These are phyloP conservation scores for Tetramorium alpestre DNA, from an alignment of 1,140 invertebrate genomes.

Conservation along the genomic window DNA sequence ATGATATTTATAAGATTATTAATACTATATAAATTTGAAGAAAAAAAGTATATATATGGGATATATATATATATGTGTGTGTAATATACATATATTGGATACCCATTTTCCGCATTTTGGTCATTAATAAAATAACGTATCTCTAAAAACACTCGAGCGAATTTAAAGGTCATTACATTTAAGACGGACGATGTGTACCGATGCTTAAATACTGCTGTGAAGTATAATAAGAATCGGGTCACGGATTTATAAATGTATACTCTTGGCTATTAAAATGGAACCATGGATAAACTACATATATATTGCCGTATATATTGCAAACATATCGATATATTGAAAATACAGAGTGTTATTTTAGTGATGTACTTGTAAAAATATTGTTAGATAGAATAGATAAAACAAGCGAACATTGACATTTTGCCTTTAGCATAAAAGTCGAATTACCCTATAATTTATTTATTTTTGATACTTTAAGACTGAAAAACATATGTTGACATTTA, in stretches of 20 bases:
- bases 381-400: slow-evolving; percentile 21
- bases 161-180: slow-evolving; percentile 30
- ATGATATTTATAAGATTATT: not conserved
- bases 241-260: slow-evolving; percentile 9
- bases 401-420: slow-evolving; percentile 11
- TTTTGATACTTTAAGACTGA: not conserved
- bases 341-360: slow-evolving; percentile 26
- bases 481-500: not conserved
- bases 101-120: slow-evolving; percentile 35
- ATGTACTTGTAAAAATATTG: not conserved
- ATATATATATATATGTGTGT: too few species aligned
- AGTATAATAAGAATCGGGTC: slow-evolving; percentile 34
- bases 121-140: slow-evolving; percentile 64
- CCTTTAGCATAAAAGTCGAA: not conserved
- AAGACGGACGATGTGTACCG: not conserved
- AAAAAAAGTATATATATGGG: too few species aligned
- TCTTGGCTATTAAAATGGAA: slow-evolving; percentile 38
- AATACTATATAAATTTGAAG: too few species aligned
- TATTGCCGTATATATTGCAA: slow-evolving; percentile 5
- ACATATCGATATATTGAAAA: slow-evolving; percentile 34
- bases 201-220: not conserved
- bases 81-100: not conserved
- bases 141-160: not conserved
- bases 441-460: slow-evolving; percentile 2
- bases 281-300: not conserved